Evolutionary conservation across 2,888 invertebrate genomes (phyloP), one percentile per base, ranked within the genome.

Genomic region (Zelleria hepariella): DNA sequence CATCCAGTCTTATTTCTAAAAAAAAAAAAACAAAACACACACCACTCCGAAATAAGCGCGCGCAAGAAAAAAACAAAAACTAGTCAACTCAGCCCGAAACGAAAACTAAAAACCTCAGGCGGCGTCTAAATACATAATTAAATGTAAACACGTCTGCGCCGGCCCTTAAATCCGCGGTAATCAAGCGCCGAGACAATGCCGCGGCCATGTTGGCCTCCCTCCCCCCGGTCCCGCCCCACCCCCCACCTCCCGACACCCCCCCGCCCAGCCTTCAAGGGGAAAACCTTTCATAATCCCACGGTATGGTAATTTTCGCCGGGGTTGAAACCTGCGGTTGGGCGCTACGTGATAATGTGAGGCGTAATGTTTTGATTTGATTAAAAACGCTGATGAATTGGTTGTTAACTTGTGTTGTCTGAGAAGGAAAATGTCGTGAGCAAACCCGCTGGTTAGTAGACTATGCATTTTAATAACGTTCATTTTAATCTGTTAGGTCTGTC

Each of bases 131-230:
- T 80, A 86, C 78, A 86, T 87, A 86, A 86, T 87, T 86, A 87
- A 85, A 53, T n/a, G 26, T 20, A 20, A 20, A 57, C 83, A 86
- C 84, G 83, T 85, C 80, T n/a, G 26, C 26, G 49, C 70, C 77
- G 73, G 75, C 80, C 80, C 82, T 78, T 77, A 78, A 80, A 81
- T 80, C 79, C 73, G 77, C 82, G 77, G 78, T 86, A 85, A 86
- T 85, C 86, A 85, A 80, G 76, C 75, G 75, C 82, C 52, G 79
- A 86, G 86, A 85, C 86, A 86, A 85, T 81, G 74, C 77, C 78
- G 76, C 80, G 75, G 86, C 86, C 86, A 86, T 86, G 75, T 83
- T 86, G 85, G 10, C 52, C 25, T 15, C 49, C 62, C 66, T 65
- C 59, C 57, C 62, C 70, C 64, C 63, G 66, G 69, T 71, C 65